Evolutionary conservation across 2,888 invertebrate genomes (phyloP).

Genomic region (Tinea semifulvella): DNA sequence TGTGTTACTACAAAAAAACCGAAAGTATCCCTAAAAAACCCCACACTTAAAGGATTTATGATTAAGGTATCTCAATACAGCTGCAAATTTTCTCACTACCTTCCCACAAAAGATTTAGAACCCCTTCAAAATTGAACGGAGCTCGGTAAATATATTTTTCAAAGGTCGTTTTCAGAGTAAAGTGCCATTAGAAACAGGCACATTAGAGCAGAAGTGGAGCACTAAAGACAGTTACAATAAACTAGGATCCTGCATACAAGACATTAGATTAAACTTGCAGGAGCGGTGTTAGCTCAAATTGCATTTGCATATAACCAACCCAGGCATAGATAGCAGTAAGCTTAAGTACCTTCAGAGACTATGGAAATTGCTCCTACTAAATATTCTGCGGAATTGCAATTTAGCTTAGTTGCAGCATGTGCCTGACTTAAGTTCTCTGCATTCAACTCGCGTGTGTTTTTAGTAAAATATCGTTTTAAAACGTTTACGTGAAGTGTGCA

Average conservation of each 20-base stretch:
- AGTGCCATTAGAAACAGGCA: constrained; percentile 1
- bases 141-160: neutral
- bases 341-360: neutral
- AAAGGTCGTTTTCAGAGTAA: neutral
- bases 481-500: too few relatives aligned
- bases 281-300: constrained; percentile 51
- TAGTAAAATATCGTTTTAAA: too few relatives aligned
- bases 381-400: constrained; percentile 7
- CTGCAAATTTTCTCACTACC: constrained; percentile 5
- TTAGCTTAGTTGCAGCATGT: too few relatives aligned
- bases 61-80: constrained; percentile 4
- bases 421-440: too few relatives aligned
- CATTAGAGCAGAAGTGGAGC: neutral
- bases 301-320: constrained; percentile 52
- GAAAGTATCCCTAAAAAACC: neutral
- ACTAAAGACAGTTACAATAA: constrained; percentile 2
- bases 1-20: neutral
- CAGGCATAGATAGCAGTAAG: constrained; percentile 6
- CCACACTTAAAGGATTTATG: neutral
- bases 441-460: too few relatives aligned
- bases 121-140: neutral
- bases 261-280: constrained; percentile 25
- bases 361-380: constrained; percentile 4
- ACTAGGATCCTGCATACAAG: constrained; percentile 18
- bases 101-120: constrained; percentile 1